Percentiles rank a stretch among this genome's conserved stretches.
Conservation (phyloP, 2,113 vertebrate species). For the Microtus oregoni region DNA sequence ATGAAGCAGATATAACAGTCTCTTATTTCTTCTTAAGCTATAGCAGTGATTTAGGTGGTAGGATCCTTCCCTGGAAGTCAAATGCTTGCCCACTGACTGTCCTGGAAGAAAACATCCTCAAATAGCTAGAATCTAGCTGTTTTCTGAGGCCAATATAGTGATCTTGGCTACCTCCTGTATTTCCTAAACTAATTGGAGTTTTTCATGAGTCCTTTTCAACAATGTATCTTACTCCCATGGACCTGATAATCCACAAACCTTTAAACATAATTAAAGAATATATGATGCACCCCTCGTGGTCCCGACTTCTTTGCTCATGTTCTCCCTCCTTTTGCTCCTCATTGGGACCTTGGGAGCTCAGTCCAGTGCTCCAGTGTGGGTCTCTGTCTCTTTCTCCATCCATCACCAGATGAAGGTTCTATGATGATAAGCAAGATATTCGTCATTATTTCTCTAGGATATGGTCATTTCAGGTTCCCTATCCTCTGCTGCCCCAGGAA, state of each 20-base stretch:
- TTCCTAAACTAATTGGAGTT: neutral
- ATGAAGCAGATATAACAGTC: neutral
- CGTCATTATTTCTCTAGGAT: no score
- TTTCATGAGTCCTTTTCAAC: neutral
- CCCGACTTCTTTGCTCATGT: no score
- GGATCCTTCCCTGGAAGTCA: neutral
- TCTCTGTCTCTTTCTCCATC: no score
- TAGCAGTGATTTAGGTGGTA: neutral
- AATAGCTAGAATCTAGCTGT: neutral
- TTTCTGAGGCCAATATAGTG: neutral
- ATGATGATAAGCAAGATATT: no score
- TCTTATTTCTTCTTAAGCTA: neutral
- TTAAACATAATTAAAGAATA: neutral
- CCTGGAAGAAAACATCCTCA: neutral
- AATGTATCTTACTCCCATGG: no score
- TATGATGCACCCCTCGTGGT: no score
- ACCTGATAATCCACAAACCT: neutral
- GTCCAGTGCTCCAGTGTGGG: no score
- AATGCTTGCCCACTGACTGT: neutral
- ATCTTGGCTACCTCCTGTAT: neutral
- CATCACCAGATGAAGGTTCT: no score
- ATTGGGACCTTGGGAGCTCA: no score
- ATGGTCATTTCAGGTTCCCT: no score
- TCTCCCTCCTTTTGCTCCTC: no score
- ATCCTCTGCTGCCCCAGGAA: no score